Base-by-base conservation (phyloP, 2,797 vertebrate species). In the Geotrypetes seraphini region DNA sequence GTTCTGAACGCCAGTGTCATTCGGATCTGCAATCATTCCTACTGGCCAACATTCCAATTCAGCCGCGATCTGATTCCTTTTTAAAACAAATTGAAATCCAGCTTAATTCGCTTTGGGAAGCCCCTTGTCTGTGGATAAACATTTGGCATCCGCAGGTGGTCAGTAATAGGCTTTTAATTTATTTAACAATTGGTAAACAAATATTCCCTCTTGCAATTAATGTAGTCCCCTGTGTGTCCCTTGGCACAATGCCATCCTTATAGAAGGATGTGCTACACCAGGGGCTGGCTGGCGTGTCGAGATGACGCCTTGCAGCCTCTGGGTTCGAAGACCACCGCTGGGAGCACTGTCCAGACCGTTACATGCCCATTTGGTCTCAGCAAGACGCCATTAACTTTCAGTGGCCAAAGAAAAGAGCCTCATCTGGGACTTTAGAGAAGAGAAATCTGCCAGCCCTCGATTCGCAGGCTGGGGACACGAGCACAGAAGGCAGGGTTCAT, bases 111-210 rank as follows among this genome's bases (percentile, higher is more conserved):
- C n/a, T n/a, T n/a, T n/a, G n/a, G n/a, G n/a, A n/a, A n/a, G n/a
- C n/a, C n/a, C n/a, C n/a, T n/a, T n/a, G n/a, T n/a, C n/a, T n/a
- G n/a, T n/a, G n/a, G n/a, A n/a, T n/a, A n/a, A n/a, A n/a, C n/a
- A n/a, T n/a, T n/a, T n/a, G n/a, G n/a, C n/a, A 34, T 28, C 36
- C 47, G 77, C 73, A 65, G 71, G 82, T 84, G 83, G 73, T 76
- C 76, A 79, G 73, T 73, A 84, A 84, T 87, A 80, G 59, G 60
- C 57, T 69, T 74, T 69, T 77, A 66, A 83, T 88, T 82, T 87
- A 88, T 84, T 85, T 86, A 90, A 86, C 79, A 83, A 76, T 70
- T 69, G 73, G 63, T 71, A 79, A 89, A 86, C 85, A 79, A 87
- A 87, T 67, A 79, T 57, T 34, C 69, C 60, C 50, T 72, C 14